Evolutionary conservation across 2,888 invertebrate genomes (phyloP), one percentile per base, ranked within the genome.

Genomic region (Zonitis immaculata): DNA sequence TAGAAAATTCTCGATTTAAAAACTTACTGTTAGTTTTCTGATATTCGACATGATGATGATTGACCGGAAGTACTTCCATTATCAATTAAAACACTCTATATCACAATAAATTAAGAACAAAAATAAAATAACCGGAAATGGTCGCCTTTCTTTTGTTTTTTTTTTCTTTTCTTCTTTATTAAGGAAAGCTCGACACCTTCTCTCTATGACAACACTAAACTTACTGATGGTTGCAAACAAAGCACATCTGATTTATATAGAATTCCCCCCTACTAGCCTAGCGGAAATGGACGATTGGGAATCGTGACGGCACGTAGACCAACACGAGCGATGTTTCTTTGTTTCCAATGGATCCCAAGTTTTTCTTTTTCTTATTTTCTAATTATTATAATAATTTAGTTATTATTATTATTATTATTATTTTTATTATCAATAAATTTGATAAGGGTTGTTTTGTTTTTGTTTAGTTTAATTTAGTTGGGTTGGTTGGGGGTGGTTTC

Each of bases 1-100:
- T 22, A 42, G n/a, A n/a, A n/a, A n/a, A n/a, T n/a, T n/a, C n/a
- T n/a, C n/a, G n/a, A n/a, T n/a, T n/a, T n/a, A 28, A 42, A 49
- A 42, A 67, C 69, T 70, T 66, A 73, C 73, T 69, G 58, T 70
- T 71, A 61, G 68, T 66, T 59, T 65, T 69, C 49, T 70, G 71
- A 65, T 73, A 73, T 60, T 72, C 71, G 58, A 70, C 61, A 52
- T 68, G 63, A 12, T 68, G 63, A 20, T 62, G 66, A 51, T 69
- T 67, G 42, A 69, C 60, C 27, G 72, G 66, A 59, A 73, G 63
- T 58, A 73, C 66, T 64, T 72, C 73, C 73, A 73, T 73, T 54
- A n/a, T 56, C 62, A 58, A 63, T 57, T 63, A 67, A 68, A 54
- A 61, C 60, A 65, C 63, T 64, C 63, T 61, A 66, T 69, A 70